Evolutionary conservation across 1,140 invertebrate species (phyloP), one percentile per base, ranked within the genome.

Genomic region (Triops cancriformis): DNA sequence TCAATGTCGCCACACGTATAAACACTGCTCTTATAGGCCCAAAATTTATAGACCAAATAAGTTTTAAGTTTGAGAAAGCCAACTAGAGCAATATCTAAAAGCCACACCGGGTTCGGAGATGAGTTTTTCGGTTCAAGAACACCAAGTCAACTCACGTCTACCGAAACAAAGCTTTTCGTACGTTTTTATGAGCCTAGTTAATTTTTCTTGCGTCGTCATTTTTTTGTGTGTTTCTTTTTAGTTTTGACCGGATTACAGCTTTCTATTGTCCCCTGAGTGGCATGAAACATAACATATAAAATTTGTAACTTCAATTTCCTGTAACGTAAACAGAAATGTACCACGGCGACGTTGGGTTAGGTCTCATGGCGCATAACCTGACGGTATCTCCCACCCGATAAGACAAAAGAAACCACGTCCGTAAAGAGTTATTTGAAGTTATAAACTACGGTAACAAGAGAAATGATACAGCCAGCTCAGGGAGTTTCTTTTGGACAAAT

Each of bases 1-100:
- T 64, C 51, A 64, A 64, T 64, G 51, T 64, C 51, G 51, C 51
- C 51, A 23, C 51, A 64, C 51, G 51, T 64, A 64, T 64, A 64
- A 64, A 64, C 51, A 64, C n/a, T 64, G 51, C 51, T 64, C 51
- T 64, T 64, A 64, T n/a, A 64, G n/a, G 51, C 18, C n/a, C 14
- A 18, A 64, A 64, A 64, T 64, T 64, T 64, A 64, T 64, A 64
- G 51, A 64, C 10, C 51, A 64, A 64, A 64, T 64, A 64, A 64
- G 51, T 64, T 64, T 64, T 64, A 64, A 64, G n/a, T 64, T 64
- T 64, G 51, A n/a, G 51, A 14, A 64, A 64, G 51, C 9, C 51
- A 14, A 64, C 6, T 64, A 64, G 3, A 64, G 51, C 51, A 18
- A 64, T 18, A 64, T 23, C 51, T n/a, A 64, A 64, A 64, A 64